Evolutionary conservation across 2,888 invertebrate species (phyloP), one percentile per base, ranked within the genome.

Genomic region (Siphlonurus alternatus): DNA sequence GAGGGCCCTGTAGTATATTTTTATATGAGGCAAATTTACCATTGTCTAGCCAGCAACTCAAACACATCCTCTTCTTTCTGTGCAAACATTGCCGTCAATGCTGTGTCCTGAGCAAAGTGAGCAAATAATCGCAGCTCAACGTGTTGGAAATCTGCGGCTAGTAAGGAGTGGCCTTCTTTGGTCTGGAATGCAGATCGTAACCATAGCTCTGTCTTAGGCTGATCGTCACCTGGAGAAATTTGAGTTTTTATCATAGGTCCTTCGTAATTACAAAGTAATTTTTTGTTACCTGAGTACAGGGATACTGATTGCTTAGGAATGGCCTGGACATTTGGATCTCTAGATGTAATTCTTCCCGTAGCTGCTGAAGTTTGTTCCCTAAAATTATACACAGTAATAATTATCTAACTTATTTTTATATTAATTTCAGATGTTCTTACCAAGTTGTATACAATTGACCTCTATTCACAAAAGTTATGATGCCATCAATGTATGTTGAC

Each of bases 121-220:
- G 80, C 80, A 69, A 78, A 75, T 71, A 80, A 76, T 68, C 80
- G 74, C 67, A 79, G 77, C 73, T 80, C 80, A 66, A 78, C 74
- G 70, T 80, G 80, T 68, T 71, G 70, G 73, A 79, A 80, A 74
- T 80, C 80, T 0, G 78, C 79, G 54, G 77, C 76, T 66, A 80
- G 65, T 65, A 80, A 72, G 53, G 54, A 22, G 68, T 66, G 65
- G 0, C 75, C 76, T 0, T 66, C 67, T 0, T 78, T 72, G 0
- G 76, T 63, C 25, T 70, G 68, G 73, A 77, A 79, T 66, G 76
- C 72, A 10, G 74, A 73, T 0, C 80, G 76, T 68, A 38, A n/a
- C n/a, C n/a, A n/a, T n/a, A n/a, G n/a, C n/a, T n/a, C n/a, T n/a
- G n/a, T n/a, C n/a, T n/a, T n/a, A n/a, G n/a, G n/a, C n/a, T n/a